A percentile compares a stretch with the other conserved stretches of the same genome.
Conservation (phyloP, 2,797 vertebrate species). For the Meda fulgida region DNA sequence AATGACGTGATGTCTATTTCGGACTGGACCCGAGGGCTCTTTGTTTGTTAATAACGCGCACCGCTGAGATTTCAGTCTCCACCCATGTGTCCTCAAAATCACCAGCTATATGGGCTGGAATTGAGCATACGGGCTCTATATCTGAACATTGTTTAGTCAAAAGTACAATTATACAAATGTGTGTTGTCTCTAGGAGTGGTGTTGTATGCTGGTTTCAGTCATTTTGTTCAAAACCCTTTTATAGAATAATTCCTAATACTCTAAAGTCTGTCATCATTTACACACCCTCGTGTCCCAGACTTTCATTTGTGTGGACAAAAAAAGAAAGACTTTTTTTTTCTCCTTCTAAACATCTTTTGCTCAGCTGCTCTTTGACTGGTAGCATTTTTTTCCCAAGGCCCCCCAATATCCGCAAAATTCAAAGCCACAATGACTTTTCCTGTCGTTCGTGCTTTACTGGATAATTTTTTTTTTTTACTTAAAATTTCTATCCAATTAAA, state of each 20-base stretch:
- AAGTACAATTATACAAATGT: not conserved
- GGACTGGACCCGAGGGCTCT: constrained; percentile 52
- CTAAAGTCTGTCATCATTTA: not conserved
- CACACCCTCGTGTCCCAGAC: not conserved
- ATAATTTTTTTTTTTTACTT: not conserved
- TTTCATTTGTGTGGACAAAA: not conserved
- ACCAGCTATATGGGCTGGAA: constrained; percentile 4
- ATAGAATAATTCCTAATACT: not conserved
- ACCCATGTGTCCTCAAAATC: constrained; percentile 20
- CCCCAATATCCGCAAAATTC: not conserved
- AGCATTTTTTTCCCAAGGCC: not conserved
- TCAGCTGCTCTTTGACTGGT: not conserved
- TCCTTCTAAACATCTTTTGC: no score
- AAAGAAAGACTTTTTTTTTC: not conserved
- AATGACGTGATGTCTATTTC: constrained; percentile 78
- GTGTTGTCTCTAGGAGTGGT: not conserved
- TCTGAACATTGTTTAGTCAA: not conserved
- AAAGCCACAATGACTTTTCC: not conserved
- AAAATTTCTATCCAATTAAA: not conserved
- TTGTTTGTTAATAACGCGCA: constrained; percentile 56
- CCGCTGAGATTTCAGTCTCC: constrained; percentile 39
- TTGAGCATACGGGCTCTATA: not conserved
- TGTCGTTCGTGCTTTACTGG: not conserved
- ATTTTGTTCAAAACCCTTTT: not conserved
- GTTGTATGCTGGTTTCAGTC: no score